Evolutionary conservation across 2,888 invertebrate species (phyloP).

Genomic region (Cheilosia vernalis): DNA sequence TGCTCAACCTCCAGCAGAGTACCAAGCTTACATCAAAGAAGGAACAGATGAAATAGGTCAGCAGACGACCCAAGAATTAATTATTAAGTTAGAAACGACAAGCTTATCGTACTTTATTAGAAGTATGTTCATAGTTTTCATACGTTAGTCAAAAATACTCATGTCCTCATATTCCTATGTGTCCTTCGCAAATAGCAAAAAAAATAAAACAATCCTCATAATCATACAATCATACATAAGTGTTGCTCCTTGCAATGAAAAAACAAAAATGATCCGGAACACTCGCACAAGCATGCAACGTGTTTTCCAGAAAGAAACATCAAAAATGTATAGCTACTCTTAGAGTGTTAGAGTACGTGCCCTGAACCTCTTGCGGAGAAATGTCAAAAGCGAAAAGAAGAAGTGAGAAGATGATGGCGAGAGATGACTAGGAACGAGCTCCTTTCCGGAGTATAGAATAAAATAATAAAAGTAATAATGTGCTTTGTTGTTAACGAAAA

Average conservation of each 20-base stretch:
- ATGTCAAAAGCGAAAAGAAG: constrained; percentile 6
- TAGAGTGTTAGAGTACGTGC: constrained; percentile 32
- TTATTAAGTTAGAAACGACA: no score
- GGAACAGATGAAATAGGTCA: constrained; percentile 8
- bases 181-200: not conserved
- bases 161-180: no score
- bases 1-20: not conserved
- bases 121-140: no score
- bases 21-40: not conserved
- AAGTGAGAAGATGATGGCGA: not conserved
- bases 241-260: constrained; percentile 3
- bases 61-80: not conserved
- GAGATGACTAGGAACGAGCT: constrained; percentile 5
- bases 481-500: constrained; percentile 49
- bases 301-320: constrained; percentile 14
- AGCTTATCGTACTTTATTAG: no score
- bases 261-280: not conserved
- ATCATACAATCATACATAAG: constrained; percentile 12
- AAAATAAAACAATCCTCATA: constrained; percentile 5
- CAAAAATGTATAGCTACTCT: constrained; percentile 29
- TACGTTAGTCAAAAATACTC: no score
- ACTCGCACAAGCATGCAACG: constrained; percentile 9
- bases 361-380: constrained; percentile 40
- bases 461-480: constrained; percentile 52
- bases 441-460: constrained; percentile 4